Evolutionary conservation across 2,113 vertebrate species (phyloP), one percentile per base, ranked within the genome.

Genomic region (Lates calcarifer): DNA sequence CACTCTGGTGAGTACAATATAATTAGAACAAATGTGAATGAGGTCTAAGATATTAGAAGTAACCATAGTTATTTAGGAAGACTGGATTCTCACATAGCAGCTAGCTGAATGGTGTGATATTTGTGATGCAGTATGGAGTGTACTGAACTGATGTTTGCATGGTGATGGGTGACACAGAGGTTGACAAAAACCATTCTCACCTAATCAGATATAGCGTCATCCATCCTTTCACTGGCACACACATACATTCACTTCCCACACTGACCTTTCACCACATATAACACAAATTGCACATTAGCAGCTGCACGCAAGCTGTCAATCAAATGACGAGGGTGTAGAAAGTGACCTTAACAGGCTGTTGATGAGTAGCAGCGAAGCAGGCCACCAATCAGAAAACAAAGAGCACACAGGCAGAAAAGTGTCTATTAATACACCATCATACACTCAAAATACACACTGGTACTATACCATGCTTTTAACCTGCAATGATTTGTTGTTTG

Each of bases 211-310:
- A 13, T 9, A 6, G 51, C 63, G 63, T 51, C 62, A 64, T 85
- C 47, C 63, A 61, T 80, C 51, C 65, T 15, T 67, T 72, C 53
- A 33, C 49, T 58, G 6, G 45, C 58, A 63, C 77, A 41, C 83
- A 70, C 26, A 58, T 20, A 74, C 28, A 68, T 28, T 26, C 69
- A 74, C 79, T 37, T 69, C 72, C 72, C 58, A 77, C 74, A 11
- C 70, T 82, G 82, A 84, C 67, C 78, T 82, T 82, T 85, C 67
- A 69, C 39, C 55, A 57, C 37, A 12, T 63, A 24, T 15, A 47
- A 66, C 73, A 69, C 57, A 65, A 70, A 66, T 45, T 66, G 37
- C 60, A 55, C 61, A 76, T 82, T 82, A 79, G 71, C 15, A 47
- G 75, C 41, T 26, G n/a, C 56, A 51, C 39, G 20, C 58, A 57